Percentiles rank a stretch among this genome's conserved stretches.
Evolutionary conservation across 2,797 vertebrate species (phyloP).

Genomic region (Myripristis jacobus): DNA sequence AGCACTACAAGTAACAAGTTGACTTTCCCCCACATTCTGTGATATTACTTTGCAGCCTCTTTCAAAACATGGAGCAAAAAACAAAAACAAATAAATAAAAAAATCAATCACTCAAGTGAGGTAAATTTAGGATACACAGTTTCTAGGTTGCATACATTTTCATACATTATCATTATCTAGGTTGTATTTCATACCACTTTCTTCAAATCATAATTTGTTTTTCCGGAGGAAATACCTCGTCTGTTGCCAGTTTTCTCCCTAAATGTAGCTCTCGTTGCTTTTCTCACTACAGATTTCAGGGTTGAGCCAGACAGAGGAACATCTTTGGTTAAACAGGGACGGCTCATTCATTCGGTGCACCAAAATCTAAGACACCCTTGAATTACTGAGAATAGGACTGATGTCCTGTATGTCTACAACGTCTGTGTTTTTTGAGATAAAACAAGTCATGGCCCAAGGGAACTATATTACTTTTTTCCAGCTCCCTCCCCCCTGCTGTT

Average conservation of each 20-base stretch:
- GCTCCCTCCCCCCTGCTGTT: conserved; percentile 10
- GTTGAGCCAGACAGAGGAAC: not conserved
- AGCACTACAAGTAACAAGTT: conserved; percentile 4
- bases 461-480: conserved; percentile 12
- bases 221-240: not conserved
- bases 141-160: conserved; percentile 29
- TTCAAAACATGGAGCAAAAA: not conserved
- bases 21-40: not conserved
- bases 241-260: not conserved
- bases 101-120: conserved; percentile 5
- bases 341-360: conserved; percentile 3
- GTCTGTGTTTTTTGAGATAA: conserved; percentile 28
- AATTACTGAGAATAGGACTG: conserved; percentile 9
- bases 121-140: conserved; percentile 8
- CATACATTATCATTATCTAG: conserved; percentile 28
- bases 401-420: conserved; percentile 5
- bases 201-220: not conserved
- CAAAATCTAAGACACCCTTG: not conserved
- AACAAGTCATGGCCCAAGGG: conserved; percentile 20
- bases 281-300: not conserved
- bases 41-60: conserved; percentile 32
- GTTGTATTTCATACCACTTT: not conserved
- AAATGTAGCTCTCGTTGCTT: not conserved
- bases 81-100: not conserved
- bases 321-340: not conserved